These are phyloP conservation scores for Macquaria ambigua DNA, from an alignment of 2,113 vertebrate genomes.

Conservation along the genomic window DNA sequence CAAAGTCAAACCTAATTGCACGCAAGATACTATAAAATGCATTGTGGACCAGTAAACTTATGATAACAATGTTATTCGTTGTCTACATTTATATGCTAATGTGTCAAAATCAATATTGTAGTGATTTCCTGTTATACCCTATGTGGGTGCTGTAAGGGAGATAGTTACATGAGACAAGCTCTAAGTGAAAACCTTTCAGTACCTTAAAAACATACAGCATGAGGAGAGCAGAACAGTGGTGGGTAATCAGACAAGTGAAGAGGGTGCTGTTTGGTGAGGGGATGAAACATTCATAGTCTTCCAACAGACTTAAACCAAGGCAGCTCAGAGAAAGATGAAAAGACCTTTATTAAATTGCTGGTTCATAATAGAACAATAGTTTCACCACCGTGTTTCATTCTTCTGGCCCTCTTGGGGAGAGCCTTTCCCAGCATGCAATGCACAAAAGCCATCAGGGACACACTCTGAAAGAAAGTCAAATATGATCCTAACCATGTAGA, in stretches of 20 bases:
- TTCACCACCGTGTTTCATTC: background rate
- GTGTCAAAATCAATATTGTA: background rate
- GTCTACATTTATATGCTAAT: background rate
- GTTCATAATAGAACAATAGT: conserved; percentile 39
- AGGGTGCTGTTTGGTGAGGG: conserved; percentile 2
- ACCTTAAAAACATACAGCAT: background rate
- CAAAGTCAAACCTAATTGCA: background rate
- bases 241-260: conserved; percentile 11
- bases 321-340: conserved; percentile 43
- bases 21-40: background rate
- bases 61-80: background rate
- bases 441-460: background rate
- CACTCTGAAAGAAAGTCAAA: background rate
- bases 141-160: background rate
- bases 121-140: background rate
- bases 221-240: background rate
- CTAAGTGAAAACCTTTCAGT: background rate
- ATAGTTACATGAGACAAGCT: background rate
- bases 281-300: conserved; percentile 42
- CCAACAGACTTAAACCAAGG: conserved; percentile 26
- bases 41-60: background rate
- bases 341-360: conserved; percentile 29
- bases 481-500: background rate
- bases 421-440: background rate
- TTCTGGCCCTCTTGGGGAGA: background rate